Evolutionary conservation across 2,113 vertebrate genomes (phyloP).

Genomic region (Phoxinus phoxinus): DNA sequence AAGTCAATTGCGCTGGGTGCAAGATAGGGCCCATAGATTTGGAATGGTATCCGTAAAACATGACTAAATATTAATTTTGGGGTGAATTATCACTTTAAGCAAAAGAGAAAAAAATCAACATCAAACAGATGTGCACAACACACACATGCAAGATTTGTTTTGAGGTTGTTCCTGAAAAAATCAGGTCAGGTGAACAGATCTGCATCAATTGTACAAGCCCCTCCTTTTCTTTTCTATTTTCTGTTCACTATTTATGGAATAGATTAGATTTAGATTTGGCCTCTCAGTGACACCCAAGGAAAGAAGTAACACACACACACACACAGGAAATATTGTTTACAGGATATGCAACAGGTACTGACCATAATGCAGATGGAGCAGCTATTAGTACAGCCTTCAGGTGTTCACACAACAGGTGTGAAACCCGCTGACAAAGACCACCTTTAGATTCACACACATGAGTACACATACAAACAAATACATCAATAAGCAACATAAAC

Average conservation of each 20-base stretch:
- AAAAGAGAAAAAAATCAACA: background rate
- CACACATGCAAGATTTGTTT: background rate
- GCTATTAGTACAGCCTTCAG: background rate
- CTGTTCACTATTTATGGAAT: conserved; percentile 6
- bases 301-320: background rate
- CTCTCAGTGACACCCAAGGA: background rate
- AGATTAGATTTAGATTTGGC: conserved; percentile 33
- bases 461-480: conserved; percentile 16
- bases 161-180: background rate
- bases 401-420: conserved; percentile 22
- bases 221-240: background rate
- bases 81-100: background rate
- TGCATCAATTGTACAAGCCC: background rate
- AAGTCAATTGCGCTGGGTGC: too few relatives aligned
- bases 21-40: too few relatives aligned
- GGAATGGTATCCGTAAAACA: too few relatives aligned
- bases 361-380: background rate
- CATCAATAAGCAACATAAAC: conserved; percentile 5
- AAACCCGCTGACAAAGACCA: background rate
- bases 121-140: background rate
- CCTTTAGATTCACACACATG: background rate
- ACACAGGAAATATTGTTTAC: background rate
- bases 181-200: background rate
- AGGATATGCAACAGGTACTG: conserved; percentile 16
- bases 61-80: too few relatives aligned